Percentiles rank a stretch among this genome's conserved stretches.
phyloP scores from a whole-genome alignment of 2,888 invertebrate genomes.

The Marronus borbonicus region DNA sequence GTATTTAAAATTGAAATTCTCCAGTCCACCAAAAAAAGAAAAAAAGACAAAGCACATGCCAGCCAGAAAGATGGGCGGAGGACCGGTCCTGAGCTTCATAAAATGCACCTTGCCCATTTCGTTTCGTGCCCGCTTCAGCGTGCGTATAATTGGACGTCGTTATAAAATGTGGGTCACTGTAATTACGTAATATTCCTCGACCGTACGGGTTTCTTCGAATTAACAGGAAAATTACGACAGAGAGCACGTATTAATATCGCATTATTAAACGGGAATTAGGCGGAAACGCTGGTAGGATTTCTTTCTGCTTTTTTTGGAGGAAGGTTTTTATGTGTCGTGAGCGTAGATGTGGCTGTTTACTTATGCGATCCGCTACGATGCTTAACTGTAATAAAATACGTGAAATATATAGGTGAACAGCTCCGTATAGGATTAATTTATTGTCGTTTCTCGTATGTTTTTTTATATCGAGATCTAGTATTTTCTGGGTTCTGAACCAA shows the following conservation, averaged over 20 bases:
- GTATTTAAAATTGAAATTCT: no score
- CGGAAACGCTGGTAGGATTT: not conserved
- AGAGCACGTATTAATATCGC: constrained; percentile 23
- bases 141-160: constrained; percentile 29
- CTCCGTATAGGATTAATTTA: no score
- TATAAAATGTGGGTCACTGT: constrained; percentile 32
- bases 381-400: no score
- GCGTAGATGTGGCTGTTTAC: no score
- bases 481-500: no score
- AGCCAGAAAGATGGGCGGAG: no score
- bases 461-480: no score
- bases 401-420: no score
- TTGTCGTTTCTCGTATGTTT: no score
- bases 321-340: not conserved
- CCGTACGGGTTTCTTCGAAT: constrained; percentile 25
- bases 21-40: no score
- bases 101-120: not conserved
- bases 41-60: no score
- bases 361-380: no score
- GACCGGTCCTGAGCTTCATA: not conserved
- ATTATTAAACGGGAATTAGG: constrained; percentile 20
- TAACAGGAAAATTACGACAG: constrained; percentile 18
- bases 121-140: constrained; percentile 4
- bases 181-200: constrained; percentile 31
- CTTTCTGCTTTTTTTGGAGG: not conserved